Conservation (phyloP, 2,113 vertebrate species). For the Odontesthes bonariensis region DNA sequence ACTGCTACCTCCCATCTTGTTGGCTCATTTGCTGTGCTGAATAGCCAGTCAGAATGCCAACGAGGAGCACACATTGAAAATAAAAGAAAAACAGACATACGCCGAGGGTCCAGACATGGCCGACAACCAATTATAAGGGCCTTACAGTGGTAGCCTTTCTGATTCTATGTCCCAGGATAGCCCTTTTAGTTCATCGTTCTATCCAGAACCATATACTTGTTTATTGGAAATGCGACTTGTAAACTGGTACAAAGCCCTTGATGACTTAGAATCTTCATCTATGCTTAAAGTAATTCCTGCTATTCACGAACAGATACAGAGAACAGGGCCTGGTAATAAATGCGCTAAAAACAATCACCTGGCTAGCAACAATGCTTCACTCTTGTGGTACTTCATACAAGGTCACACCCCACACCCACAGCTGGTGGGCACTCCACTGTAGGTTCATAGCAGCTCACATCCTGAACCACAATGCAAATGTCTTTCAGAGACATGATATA, state of each 20-base stretch:
- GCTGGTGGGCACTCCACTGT: neutral
- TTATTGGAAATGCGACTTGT: neutral
- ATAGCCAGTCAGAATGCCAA: too few relatives aligned
- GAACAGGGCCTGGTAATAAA: neutral
- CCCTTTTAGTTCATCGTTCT: neutral
- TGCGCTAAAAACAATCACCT: slow-evolving; percentile 13
- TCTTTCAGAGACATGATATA: neutral
- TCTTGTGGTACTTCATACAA: neutral
- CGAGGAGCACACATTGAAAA: too few relatives aligned
- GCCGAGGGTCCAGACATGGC: too few relatives aligned
- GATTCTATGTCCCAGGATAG: slow-evolving; percentile 1
- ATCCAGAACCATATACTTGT: neutral
- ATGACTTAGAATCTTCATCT: neutral
- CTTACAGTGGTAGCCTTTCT: slow-evolving; percentile 20
- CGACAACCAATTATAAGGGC: too few relatives aligned
- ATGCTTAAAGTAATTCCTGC: neutral
- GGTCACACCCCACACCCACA: neutral
- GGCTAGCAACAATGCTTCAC: neutral
- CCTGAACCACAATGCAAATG: neutral
- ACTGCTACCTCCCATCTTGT: too few relatives aligned
- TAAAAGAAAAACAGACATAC: too few relatives aligned
- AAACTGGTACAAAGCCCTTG: slow-evolving; percentile 6
- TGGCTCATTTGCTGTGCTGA: too few relatives aligned
- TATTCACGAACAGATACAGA: neutral
- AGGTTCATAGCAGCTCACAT: neutral